These are phyloP conservation scores for Melitaea athalia DNA, from an alignment of 2,888 invertebrate genomes.

Conservation along the genomic window DNA sequence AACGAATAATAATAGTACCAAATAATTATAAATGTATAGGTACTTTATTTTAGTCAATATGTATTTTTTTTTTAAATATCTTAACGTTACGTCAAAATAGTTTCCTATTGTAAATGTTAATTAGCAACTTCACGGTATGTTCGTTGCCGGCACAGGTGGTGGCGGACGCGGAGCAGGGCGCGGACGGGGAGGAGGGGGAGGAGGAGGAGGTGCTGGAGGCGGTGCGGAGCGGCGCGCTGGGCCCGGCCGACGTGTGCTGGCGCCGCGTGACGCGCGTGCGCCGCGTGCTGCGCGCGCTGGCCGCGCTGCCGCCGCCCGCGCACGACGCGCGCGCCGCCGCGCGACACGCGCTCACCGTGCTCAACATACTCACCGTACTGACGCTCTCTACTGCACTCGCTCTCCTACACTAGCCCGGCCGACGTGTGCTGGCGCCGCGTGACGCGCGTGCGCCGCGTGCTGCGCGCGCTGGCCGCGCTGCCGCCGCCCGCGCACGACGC, in stretches of 20 bases:
- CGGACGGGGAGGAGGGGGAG: conserved; percentile 45
- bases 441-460: conserved; percentile 46
- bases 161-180: conserved; percentile 48
- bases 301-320: conserved; percentile 43
- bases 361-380: conserved; percentile 39
- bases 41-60: too few relatives aligned
- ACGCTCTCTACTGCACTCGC: conserved; percentile 26
- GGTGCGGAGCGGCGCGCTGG: conserved; percentile 58
- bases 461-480: conserved; percentile 66
- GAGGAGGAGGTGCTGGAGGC: conserved; percentile 55
- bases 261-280: conserved; percentile 59
- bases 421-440: conserved; percentile 77
- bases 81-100: too few relatives aligned
- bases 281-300: conserved; percentile 58
- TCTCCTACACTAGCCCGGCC: too few relatives aligned
- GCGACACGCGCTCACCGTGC: conserved; percentile 36
- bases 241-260: conserved; percentile 65
- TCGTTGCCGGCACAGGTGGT: conserved; percentile 34
- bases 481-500: conserved; percentile 82
- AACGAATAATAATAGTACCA: too few relatives aligned
- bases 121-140: conserved; percentile 29
- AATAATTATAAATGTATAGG: too few relatives aligned
- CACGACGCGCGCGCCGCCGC: conserved; percentile 44
- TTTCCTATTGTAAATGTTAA: too few relatives aligned
- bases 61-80: too few relatives aligned